Conservation (phyloP, 2,888 invertebrate species). For the Cryptosula pallasiana region DNA sequence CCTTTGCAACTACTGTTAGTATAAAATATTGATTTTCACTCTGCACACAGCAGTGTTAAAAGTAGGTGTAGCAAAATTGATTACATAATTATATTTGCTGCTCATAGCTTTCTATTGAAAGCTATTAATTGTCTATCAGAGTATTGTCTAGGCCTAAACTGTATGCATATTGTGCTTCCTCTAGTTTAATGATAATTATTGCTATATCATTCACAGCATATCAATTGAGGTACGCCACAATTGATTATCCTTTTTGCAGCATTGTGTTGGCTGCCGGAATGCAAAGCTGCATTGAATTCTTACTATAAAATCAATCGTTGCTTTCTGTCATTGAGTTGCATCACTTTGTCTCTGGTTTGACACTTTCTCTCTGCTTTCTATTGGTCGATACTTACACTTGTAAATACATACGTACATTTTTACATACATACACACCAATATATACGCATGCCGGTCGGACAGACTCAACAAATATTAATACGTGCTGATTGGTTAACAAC, state of each 20-base stretch:
- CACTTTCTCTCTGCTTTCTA: no score
- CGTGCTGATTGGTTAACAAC: not conserved
- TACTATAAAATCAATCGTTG: no score
- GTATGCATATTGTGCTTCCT: no score
- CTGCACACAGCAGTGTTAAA: not conserved
- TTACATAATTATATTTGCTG: not conserved
- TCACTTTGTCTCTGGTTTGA: no score
- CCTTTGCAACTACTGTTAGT: not conserved
- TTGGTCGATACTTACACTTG: no score
- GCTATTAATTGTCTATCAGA: not conserved
- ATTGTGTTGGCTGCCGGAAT: no score
- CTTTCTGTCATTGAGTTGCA: no score
- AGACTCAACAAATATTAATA: not conserved
- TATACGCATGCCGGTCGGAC: no score
- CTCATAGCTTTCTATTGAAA: not conserved
- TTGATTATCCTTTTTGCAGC: no score
- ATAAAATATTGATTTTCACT: not conserved
- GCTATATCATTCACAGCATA: not conserved
- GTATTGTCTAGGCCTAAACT: not conserved
- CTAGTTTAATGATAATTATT: not conserved
- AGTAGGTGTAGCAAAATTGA: not conserved
- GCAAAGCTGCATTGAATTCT: no score
- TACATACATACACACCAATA: no score
- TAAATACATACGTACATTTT: no score
- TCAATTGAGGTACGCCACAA: not conserved